Evolutionary conservation across 1,140 invertebrate genomes (phyloP).

Genomic region (Zaprionus camerounensis): DNA sequence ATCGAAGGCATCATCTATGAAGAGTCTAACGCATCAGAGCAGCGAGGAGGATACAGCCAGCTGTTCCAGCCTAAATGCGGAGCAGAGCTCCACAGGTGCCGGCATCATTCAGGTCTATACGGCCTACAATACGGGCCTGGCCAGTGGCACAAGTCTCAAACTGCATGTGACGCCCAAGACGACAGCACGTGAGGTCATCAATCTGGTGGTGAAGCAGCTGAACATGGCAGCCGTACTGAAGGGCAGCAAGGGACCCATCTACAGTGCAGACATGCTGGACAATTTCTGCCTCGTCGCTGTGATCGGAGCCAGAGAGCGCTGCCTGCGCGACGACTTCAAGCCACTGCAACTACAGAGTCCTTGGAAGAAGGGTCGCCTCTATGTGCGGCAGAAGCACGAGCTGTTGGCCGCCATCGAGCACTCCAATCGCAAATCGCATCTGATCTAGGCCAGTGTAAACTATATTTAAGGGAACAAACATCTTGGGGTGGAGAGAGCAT

Average conservation of each 20-base stretch:
- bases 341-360: conserved; percentile 96
- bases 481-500: not conserved
- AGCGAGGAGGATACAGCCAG: conserved; percentile 78
- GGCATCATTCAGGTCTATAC: conserved; percentile 94
- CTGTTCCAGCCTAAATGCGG: conserved; percentile 68
- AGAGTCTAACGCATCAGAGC: conserved; percentile 70
- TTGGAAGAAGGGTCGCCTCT: conserved; percentile 96
- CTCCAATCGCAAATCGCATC: conserved; percentile 89
- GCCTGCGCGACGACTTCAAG: conserved; percentile 96
- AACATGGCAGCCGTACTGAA: conserved; percentile 96
- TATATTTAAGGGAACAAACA: not conserved
- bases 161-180: conserved; percentile 95
- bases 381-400: conserved; percentile 95
- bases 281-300: conserved; percentile 97
- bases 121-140: conserved; percentile 97
- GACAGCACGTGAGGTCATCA: conserved; percentile 96
- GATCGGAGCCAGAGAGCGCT: conserved; percentile 95
- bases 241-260: conserved; percentile 90
- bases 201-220: conserved; percentile 96
- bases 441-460: conserved; percentile 62
- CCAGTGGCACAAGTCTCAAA: conserved; percentile 95
- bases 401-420: conserved; percentile 94
- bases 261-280: conserved; percentile 90
- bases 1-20: conserved; percentile 64
- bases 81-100: conserved; percentile 70